Evolutionary conservation across 2,888 invertebrate species (phyloP).

Genomic region (Synergus umbraculus): DNA sequence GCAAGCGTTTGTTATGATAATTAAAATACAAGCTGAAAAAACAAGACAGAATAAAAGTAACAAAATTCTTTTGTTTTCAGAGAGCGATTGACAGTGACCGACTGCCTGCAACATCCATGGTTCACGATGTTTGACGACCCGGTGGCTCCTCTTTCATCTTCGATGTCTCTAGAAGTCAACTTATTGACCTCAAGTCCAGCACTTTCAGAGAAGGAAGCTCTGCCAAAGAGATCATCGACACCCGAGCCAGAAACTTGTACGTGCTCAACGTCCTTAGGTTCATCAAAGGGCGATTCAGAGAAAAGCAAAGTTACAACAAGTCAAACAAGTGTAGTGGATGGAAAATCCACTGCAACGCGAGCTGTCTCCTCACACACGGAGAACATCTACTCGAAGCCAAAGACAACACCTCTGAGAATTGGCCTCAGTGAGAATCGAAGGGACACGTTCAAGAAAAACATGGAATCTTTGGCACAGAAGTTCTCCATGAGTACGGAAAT

Average conservation of each 20-base stretch:
- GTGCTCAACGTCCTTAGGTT: not conserved
- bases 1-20: not conserved
- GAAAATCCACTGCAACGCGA: constrained; percentile 42
- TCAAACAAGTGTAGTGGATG: constrained; percentile 45
- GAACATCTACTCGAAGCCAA: constrained; percentile 61
- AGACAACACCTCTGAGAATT: constrained; percentile 54
- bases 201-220: constrained; percentile 31
- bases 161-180: constrained; percentile 35
- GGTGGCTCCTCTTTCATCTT: constrained; percentile 52
- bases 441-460: constrained; percentile 76
- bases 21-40: not conserved
- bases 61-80: constrained; percentile 79
- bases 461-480: constrained; percentile 76
- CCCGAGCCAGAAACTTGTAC: constrained; percentile 40
- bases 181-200: constrained; percentile 31
- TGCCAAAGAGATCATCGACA: constrained; percentile 52
- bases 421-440: constrained; percentile 75
- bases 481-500: constrained; percentile 73
- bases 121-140: constrained; percentile 77
- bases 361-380: constrained; percentile 66
- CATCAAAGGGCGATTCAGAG: constrained; percentile 39
- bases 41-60: not conserved
- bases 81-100: constrained; percentile 91
- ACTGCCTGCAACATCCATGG: constrained; percentile 95
- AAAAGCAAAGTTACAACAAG: constrained; percentile 43